phyloP scores from a whole-genome alignment of 2,888 invertebrate genomes.

The Caenorhabditis sinica region DNA sequence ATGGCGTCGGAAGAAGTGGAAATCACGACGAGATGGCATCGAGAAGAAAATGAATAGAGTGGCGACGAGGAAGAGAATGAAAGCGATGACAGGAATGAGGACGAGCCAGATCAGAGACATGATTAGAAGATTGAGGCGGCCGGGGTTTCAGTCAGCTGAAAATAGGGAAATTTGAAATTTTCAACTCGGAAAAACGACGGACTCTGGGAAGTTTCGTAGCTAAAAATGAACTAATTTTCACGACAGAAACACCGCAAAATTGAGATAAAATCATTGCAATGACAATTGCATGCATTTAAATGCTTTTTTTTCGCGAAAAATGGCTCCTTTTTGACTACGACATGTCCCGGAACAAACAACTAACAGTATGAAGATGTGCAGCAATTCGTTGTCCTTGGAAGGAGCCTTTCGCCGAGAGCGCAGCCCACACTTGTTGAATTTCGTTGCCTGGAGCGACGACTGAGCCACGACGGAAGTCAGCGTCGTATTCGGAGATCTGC shows the following conservation, averaged over 20 bases:
- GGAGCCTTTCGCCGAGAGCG: slow-evolving; percentile 75
- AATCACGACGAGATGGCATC: slow-evolving; percentile 72
- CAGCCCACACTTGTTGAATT: slow-evolving; percentile 77
- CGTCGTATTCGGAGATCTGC: slow-evolving; percentile 73
- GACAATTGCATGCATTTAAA: too few relatives aligned
- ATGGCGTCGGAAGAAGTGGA: slow-evolving; percentile 74
- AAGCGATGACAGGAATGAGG: slow-evolving; percentile 63
- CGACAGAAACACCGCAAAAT: too few relatives aligned
- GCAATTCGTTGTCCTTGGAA: slow-evolving; percentile 75
- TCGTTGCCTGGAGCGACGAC: slow-evolving; percentile 71
- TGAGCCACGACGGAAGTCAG: slow-evolving; percentile 68
- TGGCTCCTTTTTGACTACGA: too few relatives aligned
- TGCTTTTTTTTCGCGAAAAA: too few relatives aligned
- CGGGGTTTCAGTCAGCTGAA: slow-evolving; percentile 69
- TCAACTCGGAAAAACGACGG: slow-evolving; percentile 2
- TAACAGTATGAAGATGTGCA: slow-evolving; percentile 75
- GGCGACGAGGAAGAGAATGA: slow-evolving; percentile 62
- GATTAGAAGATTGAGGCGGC: slow-evolving; percentile 52
- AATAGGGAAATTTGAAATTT: slow-evolving; percentile 13
- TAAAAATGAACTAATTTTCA: too few relatives aligned
- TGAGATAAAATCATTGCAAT: too few relatives aligned
- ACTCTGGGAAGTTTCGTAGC: too few relatives aligned
- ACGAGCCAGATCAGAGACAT: slow-evolving; percentile 66
- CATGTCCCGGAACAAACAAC: background rate
- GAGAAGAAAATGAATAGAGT: slow-evolving; percentile 71